Evolutionary conservation across 2,797 vertebrate species (phyloP), one percentile per base, ranked within the genome.

Genomic region (Premnoplex brunnescens): DNA sequence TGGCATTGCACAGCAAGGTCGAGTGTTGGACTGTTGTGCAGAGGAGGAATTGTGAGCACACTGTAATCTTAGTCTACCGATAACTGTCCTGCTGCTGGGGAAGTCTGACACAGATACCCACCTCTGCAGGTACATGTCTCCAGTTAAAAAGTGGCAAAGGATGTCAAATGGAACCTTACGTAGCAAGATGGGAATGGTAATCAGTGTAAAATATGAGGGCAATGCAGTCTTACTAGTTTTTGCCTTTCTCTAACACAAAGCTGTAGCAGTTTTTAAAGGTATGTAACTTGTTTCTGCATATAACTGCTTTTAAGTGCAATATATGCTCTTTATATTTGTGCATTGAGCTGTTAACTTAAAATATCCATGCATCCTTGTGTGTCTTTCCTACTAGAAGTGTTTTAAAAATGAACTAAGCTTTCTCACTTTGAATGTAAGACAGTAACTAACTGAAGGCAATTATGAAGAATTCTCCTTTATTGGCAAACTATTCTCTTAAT

Each of bases 391-490:
- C 68, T 69, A 62, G 23, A 85, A 84, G 14, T 46, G 18, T 3
- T 60, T 93, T 68, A 54, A 32, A 93, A 75, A 63, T 72, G 1
- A 89, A 67, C 30, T 46, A 55, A 68, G 30, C 6, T 76, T 67
- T 82, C 32, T n/a, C 68, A 48, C 28, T 87, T 64, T 74, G 27
- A 43, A 19, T 27, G 19, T 36, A 86, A 87, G 63, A 78, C 63
- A 71, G 36, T 64, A 85, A 82, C 49, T 82, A 81, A 88, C 21
- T 41, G 67, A 95, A 88, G 28, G 44, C 30, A 81, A 32, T 71
- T 69, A 78, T 8, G 27, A 94, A 87, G 22, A 79, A 59, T 44
- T 76, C 24, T 89, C 6, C 51, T 81, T 73, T 82, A 71, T 13
- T 87, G 54, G 64, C 20, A 89, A 79, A 39, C 12, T 73, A 27